Conservation (phyloP, 1,140 invertebrate genomes). For the Nephotettix cincticeps region DNA sequence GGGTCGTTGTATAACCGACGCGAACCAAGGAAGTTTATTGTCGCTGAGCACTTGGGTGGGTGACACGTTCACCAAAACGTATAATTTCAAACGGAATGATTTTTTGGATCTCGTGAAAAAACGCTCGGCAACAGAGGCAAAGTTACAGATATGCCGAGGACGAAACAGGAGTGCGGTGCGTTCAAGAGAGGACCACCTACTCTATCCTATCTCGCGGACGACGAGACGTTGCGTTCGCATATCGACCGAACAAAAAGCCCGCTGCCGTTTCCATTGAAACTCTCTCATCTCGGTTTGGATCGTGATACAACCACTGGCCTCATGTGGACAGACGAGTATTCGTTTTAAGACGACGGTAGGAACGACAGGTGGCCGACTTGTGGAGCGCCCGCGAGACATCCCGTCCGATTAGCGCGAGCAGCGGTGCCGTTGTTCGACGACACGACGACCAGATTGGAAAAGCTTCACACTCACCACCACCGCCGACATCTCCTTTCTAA, state of each 20-base stretch:
- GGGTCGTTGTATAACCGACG: no score
- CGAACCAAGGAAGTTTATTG: no score
- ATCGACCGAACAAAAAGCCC: neutral
- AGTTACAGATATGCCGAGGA: neutral
- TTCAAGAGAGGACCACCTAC: neutral
- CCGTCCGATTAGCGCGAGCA: no score
- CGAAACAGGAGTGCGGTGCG: neutral
- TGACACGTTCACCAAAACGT: no score
- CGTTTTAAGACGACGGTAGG: neutral
- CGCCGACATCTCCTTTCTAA: no score
- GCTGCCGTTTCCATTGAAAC: neutral
- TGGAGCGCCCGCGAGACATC: neutral
- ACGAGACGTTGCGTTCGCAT: neutral
- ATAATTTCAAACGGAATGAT: neutral
- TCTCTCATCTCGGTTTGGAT: neutral
- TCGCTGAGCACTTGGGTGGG: no score
- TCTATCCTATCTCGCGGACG: neutral
- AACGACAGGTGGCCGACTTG: neutral
- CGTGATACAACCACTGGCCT: neutral
- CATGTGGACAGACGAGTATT: constrained; percentile 2
- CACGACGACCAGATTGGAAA: no score
- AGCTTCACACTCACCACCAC: no score
- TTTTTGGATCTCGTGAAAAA: neutral
- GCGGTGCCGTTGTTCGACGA: no score
- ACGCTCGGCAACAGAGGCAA: neutral